A percentile compares a stretch with the other conserved stretches of the same genome.
phyloP scores from a whole-genome alignment of 1,140 invertebrate species.

The Araneus ventricosus region DNA sequence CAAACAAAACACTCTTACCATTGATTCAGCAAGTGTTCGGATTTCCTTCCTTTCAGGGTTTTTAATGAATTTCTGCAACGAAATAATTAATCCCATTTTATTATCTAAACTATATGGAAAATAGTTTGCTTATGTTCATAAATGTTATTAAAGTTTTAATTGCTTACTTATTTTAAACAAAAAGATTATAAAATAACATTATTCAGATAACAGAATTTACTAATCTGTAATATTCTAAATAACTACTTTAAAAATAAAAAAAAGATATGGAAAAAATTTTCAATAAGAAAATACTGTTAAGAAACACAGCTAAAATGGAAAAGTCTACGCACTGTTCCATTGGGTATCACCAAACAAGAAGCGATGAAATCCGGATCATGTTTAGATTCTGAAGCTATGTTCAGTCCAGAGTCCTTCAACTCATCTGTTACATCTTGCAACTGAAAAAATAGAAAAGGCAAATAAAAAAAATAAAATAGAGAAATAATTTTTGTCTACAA shows the following conservation, averaged over 20 bases:
- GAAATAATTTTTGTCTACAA: too few relatives aligned
- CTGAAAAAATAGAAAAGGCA: conserved; percentile 8
- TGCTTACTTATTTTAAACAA: too few relatives aligned
- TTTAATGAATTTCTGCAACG: conserved; percentile 56
- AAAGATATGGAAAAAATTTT: background rate
- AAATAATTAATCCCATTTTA: background rate
- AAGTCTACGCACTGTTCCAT: conserved; percentile 25
- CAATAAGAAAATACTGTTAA: too few relatives aligned
- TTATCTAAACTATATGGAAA: background rate
- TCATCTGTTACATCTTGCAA: conserved; percentile 53
- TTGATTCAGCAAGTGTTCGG: conserved; percentile 7
- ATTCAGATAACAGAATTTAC: background rate
- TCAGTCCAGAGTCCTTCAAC: conserved; percentile 32
- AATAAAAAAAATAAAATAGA: background rate
- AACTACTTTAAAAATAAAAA: background rate
- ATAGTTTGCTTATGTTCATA: too few relatives aligned
- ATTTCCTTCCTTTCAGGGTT: conserved; percentile 37
- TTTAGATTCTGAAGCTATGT: conserved; percentile 30
- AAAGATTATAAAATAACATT: too few relatives aligned
- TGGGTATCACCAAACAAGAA: conserved; percentile 26
- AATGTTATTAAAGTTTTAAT: too few relatives aligned
- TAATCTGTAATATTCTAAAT: background rate
- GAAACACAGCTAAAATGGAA: too few relatives aligned
- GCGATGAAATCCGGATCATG: conserved; percentile 35
- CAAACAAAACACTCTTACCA: conserved; percentile 5